Evolutionary conservation across 2,888 invertebrate species (phyloP), one percentile per base, ranked within the genome.

Genomic region (Gymnocheta viridis): DNA sequence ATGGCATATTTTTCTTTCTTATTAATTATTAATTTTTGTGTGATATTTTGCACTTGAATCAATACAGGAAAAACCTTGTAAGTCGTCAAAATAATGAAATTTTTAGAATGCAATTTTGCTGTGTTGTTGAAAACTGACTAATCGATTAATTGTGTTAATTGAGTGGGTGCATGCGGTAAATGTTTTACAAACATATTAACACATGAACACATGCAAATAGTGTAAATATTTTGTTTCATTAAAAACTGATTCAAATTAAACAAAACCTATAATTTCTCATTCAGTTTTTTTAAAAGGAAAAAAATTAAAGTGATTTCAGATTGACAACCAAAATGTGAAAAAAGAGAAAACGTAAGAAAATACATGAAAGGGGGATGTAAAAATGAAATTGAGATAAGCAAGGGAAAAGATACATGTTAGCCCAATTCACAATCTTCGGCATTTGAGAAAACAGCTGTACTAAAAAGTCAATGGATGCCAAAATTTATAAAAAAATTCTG

Each of bases 51-150:
- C 83, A 84, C 60, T 77, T 84, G 80, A 38, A 67, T 72, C 60
- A 67, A 77, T 72, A 58, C 51, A 60, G 83, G 77, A 84, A 80
- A 24, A 67, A 67, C 83, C 83, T 80, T 84, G 83, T 67, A 38
- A 76, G 14, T n/a, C 38, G 19, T 67, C 60, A 70, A 76, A 60
- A 62, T 49, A 54, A 41, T 51, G 32, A 38, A 67, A 51, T 62
- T 67, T 24, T 0, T 24, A 4, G 38, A 58, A 64, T 70, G 56
- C 76, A 76, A n/a, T 41, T 41, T 67, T 47, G 41, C 58, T 17
- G 4, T 14, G 17, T 19, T 64, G 19, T 49, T 35, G 19, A 22
- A 56, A 19, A 9, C 56, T 24, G n/a, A 66, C 35, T 62, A 38
- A 62, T 62, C 60, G 35, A 51, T 62, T 38, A 38, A 62, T 62